A percentile compares a stretch with the other conserved stretches of the same genome.
phyloP scores from a whole-genome alignment of 2,888 invertebrate genomes.

The Aphrophora alni region DNA sequence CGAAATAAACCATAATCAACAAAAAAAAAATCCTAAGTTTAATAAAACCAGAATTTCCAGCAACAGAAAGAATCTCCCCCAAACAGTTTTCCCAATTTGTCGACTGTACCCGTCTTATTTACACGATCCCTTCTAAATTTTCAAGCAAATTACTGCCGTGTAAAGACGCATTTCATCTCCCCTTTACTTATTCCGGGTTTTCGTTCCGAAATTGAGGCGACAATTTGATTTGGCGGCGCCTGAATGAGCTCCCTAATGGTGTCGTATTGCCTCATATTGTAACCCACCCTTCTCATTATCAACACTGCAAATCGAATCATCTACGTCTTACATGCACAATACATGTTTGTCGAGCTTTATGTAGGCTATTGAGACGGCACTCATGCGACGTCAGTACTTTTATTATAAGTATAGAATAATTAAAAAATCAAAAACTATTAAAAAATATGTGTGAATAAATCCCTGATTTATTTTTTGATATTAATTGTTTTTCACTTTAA shows the following conservation, averaged over 20 bases:
- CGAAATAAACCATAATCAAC: no score
- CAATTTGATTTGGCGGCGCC: conserved; percentile 34
- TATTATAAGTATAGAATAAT: no score
- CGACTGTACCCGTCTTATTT: neutral
- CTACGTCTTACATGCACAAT: neutral
- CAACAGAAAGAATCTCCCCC: neutral
- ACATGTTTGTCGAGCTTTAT: neutral
- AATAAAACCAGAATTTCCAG: neutral
- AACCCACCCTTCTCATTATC: neutral
- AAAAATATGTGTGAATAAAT: no score
- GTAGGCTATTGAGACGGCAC: no score
- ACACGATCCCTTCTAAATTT: conserved; percentile 6
- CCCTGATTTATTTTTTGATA: no score
- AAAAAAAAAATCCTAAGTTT: no score
- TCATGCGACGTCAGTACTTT: no score
- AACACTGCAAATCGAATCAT: neutral
- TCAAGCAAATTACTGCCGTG: neutral
- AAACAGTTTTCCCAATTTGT: neutral
- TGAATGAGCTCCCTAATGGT: conserved; percentile 38
- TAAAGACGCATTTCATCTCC: conserved; percentile 4
- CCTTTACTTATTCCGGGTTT: conserved; percentile 7
- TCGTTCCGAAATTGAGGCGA: conserved; percentile 36
- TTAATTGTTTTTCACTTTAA: no score
- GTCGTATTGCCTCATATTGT: conserved; percentile 17
- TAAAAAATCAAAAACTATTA: no score